phyloP scores from a whole-genome alignment of 2,113 vertebrate genomes.

The Pholis gunnellus region DNA sequence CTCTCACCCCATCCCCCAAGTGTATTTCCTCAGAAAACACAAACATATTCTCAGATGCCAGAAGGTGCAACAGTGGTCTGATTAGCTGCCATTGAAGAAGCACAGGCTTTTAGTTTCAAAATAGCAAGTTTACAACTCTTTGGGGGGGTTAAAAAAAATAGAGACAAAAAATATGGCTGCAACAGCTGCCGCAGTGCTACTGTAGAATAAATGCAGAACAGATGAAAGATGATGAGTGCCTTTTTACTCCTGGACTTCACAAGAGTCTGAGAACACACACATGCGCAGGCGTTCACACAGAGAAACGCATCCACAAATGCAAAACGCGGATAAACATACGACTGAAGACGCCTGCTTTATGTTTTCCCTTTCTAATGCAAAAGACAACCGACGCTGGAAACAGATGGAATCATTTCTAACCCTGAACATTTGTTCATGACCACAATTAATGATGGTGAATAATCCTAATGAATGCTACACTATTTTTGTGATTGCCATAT shows the following conservation, averaged over 20 bases:
- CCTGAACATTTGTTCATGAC: slow-evolving; percentile 40
- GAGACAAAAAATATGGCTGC: slow-evolving; percentile 18
- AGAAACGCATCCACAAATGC: slow-evolving; percentile 36
- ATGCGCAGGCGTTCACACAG: slow-evolving; percentile 21
- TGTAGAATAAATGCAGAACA: slow-evolving; percentile 64
- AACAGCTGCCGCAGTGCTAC: slow-evolving; percentile 65
- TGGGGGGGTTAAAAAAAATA: neutral
- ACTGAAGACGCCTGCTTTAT: slow-evolving; percentile 39
- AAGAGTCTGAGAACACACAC: slow-evolving; percentile 43
- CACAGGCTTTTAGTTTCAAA: slow-evolving; percentile 45
- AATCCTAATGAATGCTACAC: slow-evolving; percentile 62
- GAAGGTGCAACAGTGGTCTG: slow-evolving; percentile 45
- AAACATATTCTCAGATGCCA: slow-evolving; percentile 40
- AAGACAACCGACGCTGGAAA: slow-evolving; percentile 29
- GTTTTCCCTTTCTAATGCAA: slow-evolving; percentile 47
- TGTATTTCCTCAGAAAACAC: slow-evolving; percentile 49
- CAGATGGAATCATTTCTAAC: slow-evolving; percentile 49
- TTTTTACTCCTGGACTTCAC: slow-evolving; percentile 65
- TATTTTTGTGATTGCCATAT: slow-evolving; percentile 52
- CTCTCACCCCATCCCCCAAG: slow-evolving; percentile 32
- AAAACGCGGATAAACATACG: slow-evolving; percentile 45
- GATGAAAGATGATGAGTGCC: slow-evolving; percentile 66
- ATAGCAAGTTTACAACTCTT: slow-evolving; percentile 28
- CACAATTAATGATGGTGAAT: slow-evolving; percentile 58
- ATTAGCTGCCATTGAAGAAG: slow-evolving; percentile 43